Evolutionary conservation across 2,113 vertebrate genomes (phyloP).

Genomic region (Psittacus erithacus): DNA sequence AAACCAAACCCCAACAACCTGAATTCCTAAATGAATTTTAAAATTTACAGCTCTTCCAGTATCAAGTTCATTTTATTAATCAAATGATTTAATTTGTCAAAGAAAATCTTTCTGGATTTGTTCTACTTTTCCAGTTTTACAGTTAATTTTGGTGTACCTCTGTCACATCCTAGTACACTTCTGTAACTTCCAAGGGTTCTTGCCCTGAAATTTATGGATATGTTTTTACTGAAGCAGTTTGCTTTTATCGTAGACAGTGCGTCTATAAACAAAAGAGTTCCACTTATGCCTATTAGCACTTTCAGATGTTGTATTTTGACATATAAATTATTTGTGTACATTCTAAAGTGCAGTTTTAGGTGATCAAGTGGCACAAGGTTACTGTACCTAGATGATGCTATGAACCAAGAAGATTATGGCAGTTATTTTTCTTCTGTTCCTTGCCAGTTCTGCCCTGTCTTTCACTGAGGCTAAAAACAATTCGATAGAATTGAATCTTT

Average conservation of each 20-base stretch:
- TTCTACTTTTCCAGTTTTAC: slow-evolving; percentile 16
- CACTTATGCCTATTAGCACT: not conserved
- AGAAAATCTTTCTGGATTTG: not conserved
- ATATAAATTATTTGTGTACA: slow-evolving; percentile 18
- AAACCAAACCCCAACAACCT: not conserved
- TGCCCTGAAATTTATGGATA: not conserved
- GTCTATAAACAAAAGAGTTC: slow-evolving; percentile 38
- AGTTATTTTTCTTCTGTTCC: slow-evolving; percentile 1
- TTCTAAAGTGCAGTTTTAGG: not conserved
- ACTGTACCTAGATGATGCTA: not conserved
- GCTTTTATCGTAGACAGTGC: not conserved
- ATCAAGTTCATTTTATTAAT: not conserved
- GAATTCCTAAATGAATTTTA: not conserved
- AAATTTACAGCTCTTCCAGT: not conserved
- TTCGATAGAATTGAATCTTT: slow-evolving; percentile 46
- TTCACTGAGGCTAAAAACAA: slow-evolving; percentile 26
- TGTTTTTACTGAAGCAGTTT: not conserved
- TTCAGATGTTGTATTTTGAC: not conserved
- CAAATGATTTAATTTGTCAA: not conserved
- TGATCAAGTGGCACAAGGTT: not conserved
- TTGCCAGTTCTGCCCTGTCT: not conserved
- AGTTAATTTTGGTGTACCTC: not conserved
- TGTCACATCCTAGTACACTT: slow-evolving; percentile 6
- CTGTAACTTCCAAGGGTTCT: not conserved
- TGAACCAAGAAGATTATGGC: slow-evolving; percentile 18